These are phyloP conservation scores for Austrofundulus limnaeus DNA, from an alignment of 2,113 vertebrate species.

Conservation along the genomic window DNA sequence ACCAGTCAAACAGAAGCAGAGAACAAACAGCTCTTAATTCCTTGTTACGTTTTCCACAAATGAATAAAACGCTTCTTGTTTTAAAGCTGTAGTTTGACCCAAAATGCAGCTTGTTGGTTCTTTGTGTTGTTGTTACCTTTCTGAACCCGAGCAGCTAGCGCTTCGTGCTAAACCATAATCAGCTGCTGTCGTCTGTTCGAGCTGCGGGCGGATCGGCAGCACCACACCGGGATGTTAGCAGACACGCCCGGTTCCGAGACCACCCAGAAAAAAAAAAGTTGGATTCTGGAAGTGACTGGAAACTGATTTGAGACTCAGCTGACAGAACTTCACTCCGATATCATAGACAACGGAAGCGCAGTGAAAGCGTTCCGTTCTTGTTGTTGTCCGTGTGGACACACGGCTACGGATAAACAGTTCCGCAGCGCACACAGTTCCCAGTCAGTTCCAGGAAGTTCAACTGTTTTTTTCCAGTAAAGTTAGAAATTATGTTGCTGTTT, in stretches of 20 bases:
- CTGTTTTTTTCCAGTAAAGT: too few relatives aligned
- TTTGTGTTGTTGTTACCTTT: slow-evolving; percentile 61
- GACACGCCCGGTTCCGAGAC: slow-evolving; percentile 6
- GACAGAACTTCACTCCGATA: slow-evolving; percentile 70
- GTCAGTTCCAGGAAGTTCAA: not conserved
- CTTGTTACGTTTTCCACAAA: not conserved
- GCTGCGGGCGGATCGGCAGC: slow-evolving; percentile 12
- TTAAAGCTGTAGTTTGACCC: not conserved
- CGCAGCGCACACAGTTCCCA: not conserved
- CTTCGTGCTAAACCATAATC: slow-evolving; percentile 75
- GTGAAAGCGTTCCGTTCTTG: slow-evolving; percentile 29
- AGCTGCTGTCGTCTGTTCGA: slow-evolving; percentile 31
- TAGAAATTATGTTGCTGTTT: too few relatives aligned
- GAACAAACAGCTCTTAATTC: not conserved
- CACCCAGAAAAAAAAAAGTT: not conserved
- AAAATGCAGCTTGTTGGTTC: slow-evolving; percentile 10
- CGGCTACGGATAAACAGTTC: slow-evolving; percentile 37
- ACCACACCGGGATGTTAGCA: slow-evolving; percentile 1
- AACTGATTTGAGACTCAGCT: slow-evolving; percentile 58
- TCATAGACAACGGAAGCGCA: slow-evolving; percentile 68
- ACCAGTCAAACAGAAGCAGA: slow-evolving; percentile 14
- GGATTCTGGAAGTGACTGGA: not conserved
- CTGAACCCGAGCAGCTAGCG: slow-evolving; percentile 57
- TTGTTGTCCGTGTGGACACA: slow-evolving; percentile 53
- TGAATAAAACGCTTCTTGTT: not conserved